Evolutionary conservation across 2,113 vertebrate genomes (phyloP), one percentile per base, ranked within the genome.

Genomic region (Glaucomys volans): DNA sequence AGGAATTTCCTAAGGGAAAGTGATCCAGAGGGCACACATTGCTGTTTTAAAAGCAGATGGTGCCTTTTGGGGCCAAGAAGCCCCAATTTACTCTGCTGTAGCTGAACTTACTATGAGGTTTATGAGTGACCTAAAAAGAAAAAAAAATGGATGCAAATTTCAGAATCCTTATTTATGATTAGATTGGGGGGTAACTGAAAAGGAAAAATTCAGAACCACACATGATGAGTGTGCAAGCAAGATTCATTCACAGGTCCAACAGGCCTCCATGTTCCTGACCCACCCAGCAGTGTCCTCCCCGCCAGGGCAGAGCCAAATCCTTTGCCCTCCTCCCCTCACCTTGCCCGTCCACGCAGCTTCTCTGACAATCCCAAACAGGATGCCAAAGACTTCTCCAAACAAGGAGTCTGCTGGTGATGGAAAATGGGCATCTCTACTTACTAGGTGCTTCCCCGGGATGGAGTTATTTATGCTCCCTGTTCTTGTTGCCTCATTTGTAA

Each of bases 41-140:
- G 18, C 64, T 95, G 83, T 92, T 94, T 93, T 44, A 42, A 91
- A 94, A 91, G 77, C 91, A 96, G 91, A 94, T 84, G 77, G 88
- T 93, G 71, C 28, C 91, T 91, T 87, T 57, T 26, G 76, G 76
- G 91, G 30, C 81, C 88, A 94, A 91, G 54, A 89, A 87, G 62
- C 3, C 75, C 88, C 64, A 83, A 50, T 77, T 93, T 95, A 80
- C 42, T 96, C 26, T 76, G 67, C 12, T 57, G 16, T 66, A 66
- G 37, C 64, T 92, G 74, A 96, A 40, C 82, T 69, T 94, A 42
- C 42, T 72, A 42, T 40, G 74, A 96, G 71, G 37, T 71, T 57
- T 72, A 90, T 93, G 79, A 97, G 77, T 86, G 83, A 87, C 82
- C 47, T 84, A 76, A 87, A 83, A 84, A 26, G 3, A 4, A 24